These are phyloP conservation scores for Leptarthrus brevirostris DNA, from an alignment of 2,888 invertebrate genomes.

Conservation along the genomic window DNA sequence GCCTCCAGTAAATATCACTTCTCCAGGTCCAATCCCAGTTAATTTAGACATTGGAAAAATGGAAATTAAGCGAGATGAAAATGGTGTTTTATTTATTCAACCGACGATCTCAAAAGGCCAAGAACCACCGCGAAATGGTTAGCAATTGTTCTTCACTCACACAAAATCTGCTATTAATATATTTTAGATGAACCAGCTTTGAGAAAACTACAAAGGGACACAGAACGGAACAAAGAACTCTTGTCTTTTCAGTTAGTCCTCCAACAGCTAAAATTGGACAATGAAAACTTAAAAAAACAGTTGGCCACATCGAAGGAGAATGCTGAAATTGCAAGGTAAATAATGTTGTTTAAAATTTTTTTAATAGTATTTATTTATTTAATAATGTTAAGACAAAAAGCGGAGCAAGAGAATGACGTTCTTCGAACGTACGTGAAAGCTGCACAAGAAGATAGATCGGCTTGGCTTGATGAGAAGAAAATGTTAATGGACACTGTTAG, in stretches of 20 bases:
- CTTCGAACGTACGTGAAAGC: slow-evolving; percentile 73
- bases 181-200: background rate
- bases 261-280: slow-evolving; percentile 72
- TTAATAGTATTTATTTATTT: background rate
- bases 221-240: slow-evolving; percentile 68
- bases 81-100: slow-evolving; percentile 80
- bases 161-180: background rate
- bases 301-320: slow-evolving; percentile 70
- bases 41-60: slow-evolving; percentile 79
- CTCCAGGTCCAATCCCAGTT: slow-evolving; percentile 84
- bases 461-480: slow-evolving; percentile 79
- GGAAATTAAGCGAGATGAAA: slow-evolving; percentile 76
- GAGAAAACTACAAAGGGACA: slow-evolving; percentile 54
- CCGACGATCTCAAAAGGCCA: slow-evolving; percentile 64
- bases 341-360: background rate
- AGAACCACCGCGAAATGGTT: slow-evolving; percentile 6
- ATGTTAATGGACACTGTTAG: slow-evolving; percentile 77
- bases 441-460: slow-evolving; percentile 80
- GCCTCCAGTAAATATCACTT: slow-evolving; percentile 81
- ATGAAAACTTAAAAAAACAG: slow-evolving; percentile 74
- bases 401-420: slow-evolving; percentile 72
- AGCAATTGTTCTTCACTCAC: background rate
- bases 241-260: slow-evolving; percentile 68
- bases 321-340: slow-evolving; percentile 70
- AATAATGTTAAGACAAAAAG: slow-evolving; percentile 60